Evolutionary conservation across 2,797 vertebrate genomes (phyloP), one percentile per base, ranked within the genome.

Genomic region (Etheostoma perlongum): DNA sequence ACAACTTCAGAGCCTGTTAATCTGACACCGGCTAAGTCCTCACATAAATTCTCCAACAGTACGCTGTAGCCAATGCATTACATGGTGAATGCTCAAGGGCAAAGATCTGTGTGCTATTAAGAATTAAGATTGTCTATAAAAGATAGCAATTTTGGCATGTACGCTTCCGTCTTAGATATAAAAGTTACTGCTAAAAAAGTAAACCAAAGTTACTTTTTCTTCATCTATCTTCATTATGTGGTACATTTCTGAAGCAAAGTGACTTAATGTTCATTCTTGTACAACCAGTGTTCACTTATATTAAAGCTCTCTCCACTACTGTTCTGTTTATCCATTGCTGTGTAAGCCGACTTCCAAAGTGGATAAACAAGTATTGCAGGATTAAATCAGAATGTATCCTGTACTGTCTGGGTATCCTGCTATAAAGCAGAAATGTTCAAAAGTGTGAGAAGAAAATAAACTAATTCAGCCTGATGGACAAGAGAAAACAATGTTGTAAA

Each of bases 1-100:
- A 67, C 61, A 81, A 80, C 85, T 85, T 85, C 76, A 83, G 76
- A 84, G 88, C 40, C 63, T 66, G 76, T 88, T 85, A 83, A 86
- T 76, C 66, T 72, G 83, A 91, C 83, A 87, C 75, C 62, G 68
- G 65, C 76, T 44, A 78, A 85, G 52, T 82, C 65, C 74, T 72
- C 65, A 52, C 69, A 86, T 78, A 83, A 87, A 88, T 84, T 82
- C 69, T 71, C 57, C 55, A 70, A 52, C 16, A 6, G 57, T 47
- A 65, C 6, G 21, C 64, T 67, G 62, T 69, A 79, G 84, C 82
- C 79, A 78, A 23, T 67, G 67, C 59, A 71, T 76, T 79, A 81
- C 73, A 82, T 66, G 59, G 59, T 42, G 66, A 76, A 80, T 3
- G 52, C 72, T 85, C 68, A 58, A 83, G 75, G 85, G 66, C 67